Conservation (phyloP, 1,140 invertebrate species). For the Dryas iulia region DNA sequence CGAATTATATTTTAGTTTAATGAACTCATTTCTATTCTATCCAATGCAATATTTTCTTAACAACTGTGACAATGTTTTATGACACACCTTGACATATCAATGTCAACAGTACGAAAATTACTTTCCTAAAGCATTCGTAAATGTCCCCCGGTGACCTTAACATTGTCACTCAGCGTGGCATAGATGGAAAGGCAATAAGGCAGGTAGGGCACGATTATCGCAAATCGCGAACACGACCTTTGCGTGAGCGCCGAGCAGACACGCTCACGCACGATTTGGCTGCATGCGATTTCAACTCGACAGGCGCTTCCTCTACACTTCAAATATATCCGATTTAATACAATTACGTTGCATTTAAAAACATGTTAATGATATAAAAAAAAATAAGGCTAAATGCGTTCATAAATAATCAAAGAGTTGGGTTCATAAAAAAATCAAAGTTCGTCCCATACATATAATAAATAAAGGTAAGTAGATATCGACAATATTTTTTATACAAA, state of each 20-base stretch:
- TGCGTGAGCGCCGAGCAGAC: constrained; percentile 63
- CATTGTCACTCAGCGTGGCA: constrained; percentile 45
- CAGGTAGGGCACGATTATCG: constrained; percentile 54
- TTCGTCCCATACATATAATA: too few relatives aligned
- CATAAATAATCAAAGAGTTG: too few relatives aligned
- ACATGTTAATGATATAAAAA: not conserved
- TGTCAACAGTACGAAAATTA: constrained; percentile 16
- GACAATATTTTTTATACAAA: too few relatives aligned
- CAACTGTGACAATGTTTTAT: not conserved
- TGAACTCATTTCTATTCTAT: not conserved
- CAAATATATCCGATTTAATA: constrained; percentile 3
- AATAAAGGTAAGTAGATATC: too few relatives aligned
- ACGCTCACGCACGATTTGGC: constrained; percentile 45
- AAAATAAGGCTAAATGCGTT: too few relatives aligned
- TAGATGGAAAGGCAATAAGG: constrained; percentile 60
- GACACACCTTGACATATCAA: constrained; percentile 10
- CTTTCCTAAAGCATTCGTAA: constrained; percentile 8
- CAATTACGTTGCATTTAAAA: not conserved
- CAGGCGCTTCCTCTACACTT: constrained; percentile 47
- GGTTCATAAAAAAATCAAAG: not conserved
- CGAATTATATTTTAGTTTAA: not conserved
- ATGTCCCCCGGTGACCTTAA: constrained; percentile 47
- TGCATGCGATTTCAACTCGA: constrained; percentile 47
- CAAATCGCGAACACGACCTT: constrained; percentile 62
- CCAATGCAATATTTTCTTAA: not conserved